These are phyloP conservation scores for Echinops telfairi DNA, from an alignment of 2,113 vertebrate genomes.

Conservation along the genomic window DNA sequence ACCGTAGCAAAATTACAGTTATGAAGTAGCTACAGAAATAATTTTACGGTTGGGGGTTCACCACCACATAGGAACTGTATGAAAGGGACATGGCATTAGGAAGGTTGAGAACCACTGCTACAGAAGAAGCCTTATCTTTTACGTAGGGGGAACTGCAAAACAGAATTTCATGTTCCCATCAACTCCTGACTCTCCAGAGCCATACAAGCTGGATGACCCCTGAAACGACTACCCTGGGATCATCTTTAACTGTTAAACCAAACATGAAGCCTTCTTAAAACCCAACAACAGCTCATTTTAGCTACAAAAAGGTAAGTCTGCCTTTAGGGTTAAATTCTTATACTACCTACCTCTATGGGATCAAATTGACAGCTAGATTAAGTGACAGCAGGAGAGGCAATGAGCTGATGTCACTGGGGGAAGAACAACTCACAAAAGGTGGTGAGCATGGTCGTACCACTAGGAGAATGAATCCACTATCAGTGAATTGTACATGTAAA, in stretches of 20 bases:
- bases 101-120: neutral
- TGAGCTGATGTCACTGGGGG: neutral
- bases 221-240: neutral
- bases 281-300: neutral
- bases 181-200: neutral
- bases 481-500: neutral
- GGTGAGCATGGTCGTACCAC: neutral
- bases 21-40: too few species aligned
- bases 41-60: too few species aligned
- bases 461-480: neutral
- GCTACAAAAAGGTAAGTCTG: neutral
- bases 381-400: neutral
- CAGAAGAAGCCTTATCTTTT: neutral
- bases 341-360: neutral
- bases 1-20: too few species aligned
- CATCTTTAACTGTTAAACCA: neutral
- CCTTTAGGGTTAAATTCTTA: neutral
- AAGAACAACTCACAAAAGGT: neutral
- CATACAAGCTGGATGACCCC: neutral
- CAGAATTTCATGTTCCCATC: neutral
- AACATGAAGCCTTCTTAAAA: neutral
- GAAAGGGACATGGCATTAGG: too few species aligned
- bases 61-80: neutral
- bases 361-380: neutral
- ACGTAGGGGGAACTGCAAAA: neutral